Evolutionary conservation across 2,113 vertebrate genomes (phyloP).

Genomic region (Cathartes aura): DNA sequence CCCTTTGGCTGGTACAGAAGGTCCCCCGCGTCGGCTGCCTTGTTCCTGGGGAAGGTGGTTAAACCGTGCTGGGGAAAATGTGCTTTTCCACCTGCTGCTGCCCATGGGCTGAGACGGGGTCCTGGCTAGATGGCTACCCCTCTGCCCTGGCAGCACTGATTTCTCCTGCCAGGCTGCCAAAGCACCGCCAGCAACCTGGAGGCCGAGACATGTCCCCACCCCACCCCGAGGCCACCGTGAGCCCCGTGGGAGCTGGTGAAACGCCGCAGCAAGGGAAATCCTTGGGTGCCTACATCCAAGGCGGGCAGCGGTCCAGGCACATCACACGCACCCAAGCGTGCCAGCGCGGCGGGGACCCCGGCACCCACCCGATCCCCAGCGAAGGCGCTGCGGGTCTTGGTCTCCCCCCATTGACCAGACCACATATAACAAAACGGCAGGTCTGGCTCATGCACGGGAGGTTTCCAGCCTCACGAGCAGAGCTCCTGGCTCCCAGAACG

Average conservation of each 20-base stretch:
- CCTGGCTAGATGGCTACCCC: background rate
- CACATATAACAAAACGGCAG: background rate
- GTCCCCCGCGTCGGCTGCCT: accelerated
- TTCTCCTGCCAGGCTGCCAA: background rate
- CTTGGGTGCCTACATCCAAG: accelerated
- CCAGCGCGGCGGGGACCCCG: background rate
- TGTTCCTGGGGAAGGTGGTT: background rate
- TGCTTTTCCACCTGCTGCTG: background rate
- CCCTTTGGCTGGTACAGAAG: background rate
- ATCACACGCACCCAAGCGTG: accelerated
- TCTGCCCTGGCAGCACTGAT: background rate
- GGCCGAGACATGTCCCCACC: accelerated
- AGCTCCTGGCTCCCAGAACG: background rate
- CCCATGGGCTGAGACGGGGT: background rate
- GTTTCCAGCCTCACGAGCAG: background rate
- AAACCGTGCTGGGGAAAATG: background rate
- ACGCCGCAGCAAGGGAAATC: accelerated
- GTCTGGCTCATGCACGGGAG: background rate
- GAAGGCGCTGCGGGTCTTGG: background rate
- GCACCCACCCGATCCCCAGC: background rate
- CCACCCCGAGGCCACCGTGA: accelerated
- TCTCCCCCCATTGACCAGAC: slow-evolving; percentile 64
- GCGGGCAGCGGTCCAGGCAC: background rate
- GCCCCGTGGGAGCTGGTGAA: background rate
- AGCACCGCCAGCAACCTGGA: background rate